Conservation (phyloP, 2,888 invertebrate species). For the Pomacea canaliculata region DNA sequence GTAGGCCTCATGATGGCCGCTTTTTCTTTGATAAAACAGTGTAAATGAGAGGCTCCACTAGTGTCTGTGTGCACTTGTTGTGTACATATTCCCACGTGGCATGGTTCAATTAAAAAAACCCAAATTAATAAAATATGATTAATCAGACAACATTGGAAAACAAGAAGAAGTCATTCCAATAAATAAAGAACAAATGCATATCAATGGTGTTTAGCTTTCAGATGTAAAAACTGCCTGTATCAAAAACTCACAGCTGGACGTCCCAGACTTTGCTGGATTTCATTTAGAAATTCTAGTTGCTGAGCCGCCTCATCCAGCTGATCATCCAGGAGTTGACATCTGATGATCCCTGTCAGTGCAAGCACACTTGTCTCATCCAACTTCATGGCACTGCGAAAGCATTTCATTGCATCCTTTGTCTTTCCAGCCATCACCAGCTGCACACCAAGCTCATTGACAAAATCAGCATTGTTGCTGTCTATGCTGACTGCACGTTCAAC, state of each 20-base stretch:
- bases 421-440: slow-evolving; percentile 82
- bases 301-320: slow-evolving; percentile 79
- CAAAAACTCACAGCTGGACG: slow-evolving; percentile 75
- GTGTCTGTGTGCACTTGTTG: too few relatives aligned
- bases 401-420: slow-evolving; percentile 82
- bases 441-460: slow-evolving; percentile 86
- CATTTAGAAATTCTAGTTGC: slow-evolving; percentile 87
- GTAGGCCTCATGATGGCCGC: too few relatives aligned
- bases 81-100: too few relatives aligned
- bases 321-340: slow-evolving; percentile 82
- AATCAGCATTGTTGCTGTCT: slow-evolving; percentile 78
- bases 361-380: slow-evolving; percentile 85
- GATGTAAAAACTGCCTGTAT: background rate
- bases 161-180: too few relatives aligned
- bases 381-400: slow-evolving; percentile 85
- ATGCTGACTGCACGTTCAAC: slow-evolving; percentile 84
- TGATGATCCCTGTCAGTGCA: slow-evolving; percentile 81
- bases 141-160: too few relatives aligned
- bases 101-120: too few relatives aligned
- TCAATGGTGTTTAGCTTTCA: too few relatives aligned
- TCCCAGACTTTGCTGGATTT: slow-evolving; percentile 79
- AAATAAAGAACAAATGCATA: too few relatives aligned
- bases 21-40: too few relatives aligned
- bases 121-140: too few relatives aligned
- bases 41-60: too few relatives aligned